These are phyloP conservation scores for Anthopleura xanthogrammica DNA, from an alignment of 92 coral and sea anemone species.

Conservation along the genomic window DNA sequence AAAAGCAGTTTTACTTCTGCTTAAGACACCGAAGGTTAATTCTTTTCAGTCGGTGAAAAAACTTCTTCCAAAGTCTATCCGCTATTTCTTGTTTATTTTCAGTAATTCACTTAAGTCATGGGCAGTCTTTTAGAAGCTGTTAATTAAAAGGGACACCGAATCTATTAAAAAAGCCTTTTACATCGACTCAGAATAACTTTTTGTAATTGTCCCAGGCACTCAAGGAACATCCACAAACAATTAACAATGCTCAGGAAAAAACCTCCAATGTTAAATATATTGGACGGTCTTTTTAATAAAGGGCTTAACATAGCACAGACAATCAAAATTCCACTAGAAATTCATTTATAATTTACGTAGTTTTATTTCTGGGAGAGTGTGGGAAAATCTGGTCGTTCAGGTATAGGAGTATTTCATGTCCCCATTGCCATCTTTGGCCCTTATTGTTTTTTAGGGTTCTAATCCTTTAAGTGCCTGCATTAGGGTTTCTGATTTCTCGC, in stretches of 20 bases:
- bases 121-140: slow-evolving; percentile 2
- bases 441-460: slow-evolving; percentile 9
- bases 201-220: slow-evolving; percentile 4
- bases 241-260: neutral
- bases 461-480: slow-evolving; percentile 44
- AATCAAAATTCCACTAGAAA: neutral
- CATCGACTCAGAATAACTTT: slow-evolving; percentile 1
- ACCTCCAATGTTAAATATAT: neutral
- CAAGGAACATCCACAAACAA: neutral
- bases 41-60: neutral
- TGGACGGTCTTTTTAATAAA: neutral
- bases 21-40: neutral
- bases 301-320: neutral
- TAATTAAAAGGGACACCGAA: neutral
- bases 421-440: neutral
- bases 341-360: neutral
- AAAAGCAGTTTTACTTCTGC: too few relatives aligned
- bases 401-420: neutral
- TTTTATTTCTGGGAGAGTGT: neutral
- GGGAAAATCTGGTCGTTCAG: neutral
- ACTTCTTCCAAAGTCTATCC: neutral
- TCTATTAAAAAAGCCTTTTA: neutral
- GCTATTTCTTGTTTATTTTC: neutral
- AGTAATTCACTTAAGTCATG: neutral
- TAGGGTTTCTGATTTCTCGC: slow-evolving; percentile 41